Evolutionary conservation across 2,113 vertebrate genomes (phyloP).

Genomic region (Donacobius atricapilla): DNA sequence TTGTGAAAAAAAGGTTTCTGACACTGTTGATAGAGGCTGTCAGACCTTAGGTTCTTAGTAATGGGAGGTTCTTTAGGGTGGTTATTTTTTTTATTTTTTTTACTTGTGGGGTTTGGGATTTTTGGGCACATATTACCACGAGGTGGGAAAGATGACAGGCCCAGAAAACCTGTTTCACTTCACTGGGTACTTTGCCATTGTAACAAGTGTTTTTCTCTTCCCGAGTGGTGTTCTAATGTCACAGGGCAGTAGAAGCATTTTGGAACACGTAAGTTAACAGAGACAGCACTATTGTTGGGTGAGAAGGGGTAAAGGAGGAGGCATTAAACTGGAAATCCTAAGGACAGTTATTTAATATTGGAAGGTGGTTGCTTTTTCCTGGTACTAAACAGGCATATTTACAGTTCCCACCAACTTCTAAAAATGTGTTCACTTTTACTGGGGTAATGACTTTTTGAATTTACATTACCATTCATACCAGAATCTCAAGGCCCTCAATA

Average conservation of each 20-base stretch:
- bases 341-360: background rate
- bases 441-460: background rate
- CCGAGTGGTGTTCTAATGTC: background rate
- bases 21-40: background rate
- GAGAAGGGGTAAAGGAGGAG: background rate
- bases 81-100: background rate
- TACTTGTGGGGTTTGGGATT: background rate
- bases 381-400: background rate
- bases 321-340: background rate
- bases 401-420: background rate
- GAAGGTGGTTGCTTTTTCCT: background rate
- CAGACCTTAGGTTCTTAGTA: background rate
- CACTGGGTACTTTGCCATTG: background rate
- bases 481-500: background rate
- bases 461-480: background rate
- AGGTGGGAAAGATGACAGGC: background rate
- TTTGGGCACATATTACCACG: background rate
- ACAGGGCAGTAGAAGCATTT: background rate
- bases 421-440: background rate
- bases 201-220: background rate
- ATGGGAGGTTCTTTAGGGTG: background rate
- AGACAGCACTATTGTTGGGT: background rate
- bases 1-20: constrained; percentile 28
- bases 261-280: background rate
- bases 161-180: background rate